phyloP scores from a whole-genome alignment of 1,140 invertebrate genomes.

The Pseudomyrmex dendroicus region DNA sequence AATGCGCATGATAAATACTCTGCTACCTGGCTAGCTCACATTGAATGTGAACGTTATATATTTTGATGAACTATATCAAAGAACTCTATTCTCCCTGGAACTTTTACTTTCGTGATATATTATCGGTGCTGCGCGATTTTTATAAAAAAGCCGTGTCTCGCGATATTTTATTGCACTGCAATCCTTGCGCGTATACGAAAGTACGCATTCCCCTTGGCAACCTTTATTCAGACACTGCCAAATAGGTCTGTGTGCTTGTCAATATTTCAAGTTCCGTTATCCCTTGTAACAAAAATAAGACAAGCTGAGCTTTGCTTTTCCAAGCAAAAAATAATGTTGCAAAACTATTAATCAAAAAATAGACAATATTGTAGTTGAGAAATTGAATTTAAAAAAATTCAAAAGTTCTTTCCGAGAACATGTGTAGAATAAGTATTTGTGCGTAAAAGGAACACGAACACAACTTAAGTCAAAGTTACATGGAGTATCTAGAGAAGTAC shows the following conservation, averaged over 20 bases:
- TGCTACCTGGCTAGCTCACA: background rate
- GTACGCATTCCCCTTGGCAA: conserved; percentile 18
- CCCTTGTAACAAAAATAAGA: background rate
- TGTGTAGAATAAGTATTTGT: no score
- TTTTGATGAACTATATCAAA: background rate
- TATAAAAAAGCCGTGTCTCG: background rate
- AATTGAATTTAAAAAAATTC: no score
- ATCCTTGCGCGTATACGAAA: background rate
- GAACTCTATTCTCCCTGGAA: background rate
- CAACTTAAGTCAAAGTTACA: background rate
- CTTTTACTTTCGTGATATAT: background rate
- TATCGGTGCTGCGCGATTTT: background rate
- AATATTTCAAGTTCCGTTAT: background rate
- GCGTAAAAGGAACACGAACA: background rate
- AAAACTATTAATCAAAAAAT: background rate
- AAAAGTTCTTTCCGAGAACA: no score
- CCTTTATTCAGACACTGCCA: conserved; percentile 55
- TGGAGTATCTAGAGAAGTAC: background rate
- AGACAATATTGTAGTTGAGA: background rate
- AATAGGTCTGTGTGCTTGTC: conserved; percentile 5
- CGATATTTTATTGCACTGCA: conserved; percentile 15
- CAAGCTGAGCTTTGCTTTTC: background rate
- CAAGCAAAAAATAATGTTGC: background rate
- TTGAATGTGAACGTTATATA: background rate
- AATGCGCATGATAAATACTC: background rate